Base-by-base conservation (phyloP, 2,113 vertebrate genomes). In the Puffinus mauretanicus region DNA sequence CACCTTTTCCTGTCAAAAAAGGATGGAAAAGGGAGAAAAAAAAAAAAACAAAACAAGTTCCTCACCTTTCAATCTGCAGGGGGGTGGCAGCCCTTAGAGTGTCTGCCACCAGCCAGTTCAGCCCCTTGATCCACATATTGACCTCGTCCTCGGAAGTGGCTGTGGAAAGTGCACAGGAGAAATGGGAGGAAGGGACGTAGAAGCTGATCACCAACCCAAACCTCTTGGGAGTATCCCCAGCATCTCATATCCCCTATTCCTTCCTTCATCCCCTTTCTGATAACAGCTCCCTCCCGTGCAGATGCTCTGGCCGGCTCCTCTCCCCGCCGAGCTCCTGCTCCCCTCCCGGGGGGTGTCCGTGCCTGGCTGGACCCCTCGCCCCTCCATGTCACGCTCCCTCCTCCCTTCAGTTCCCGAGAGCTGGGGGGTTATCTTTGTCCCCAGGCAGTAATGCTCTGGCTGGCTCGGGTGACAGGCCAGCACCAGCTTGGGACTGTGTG, bases 121-220 rank as follows among this genome's bases (percentile, higher is more conserved):
- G 97, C n/a, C 99, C 99, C 95, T 99, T 99, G 96, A 99, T 99
- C 99, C 99, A 99, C 99, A 99, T 99, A 62, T 97, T 98, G 98
- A 99, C 99, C 98, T 99, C 99, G 5, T 99, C 99, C 93, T 99
- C 99, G 0, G 99, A 99, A 1, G 99, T 99, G 32, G 99, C 99
- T 99, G 96, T 29, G 51, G 84, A 42, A 81, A 88, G 64, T 3
- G 17, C n/a, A 65, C 6, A 42, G 65, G 40, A 47, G 12, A 70
- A 70, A 72, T 62, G 57, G 57, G 51, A 93, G 46, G 46, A 88
- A 69, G 38, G 30, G 49, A 69, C 5, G 2, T 3, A 72, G 38
- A n/a, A 34, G 47, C 16, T 34, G 47, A 51, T 55, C 57, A 34
- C 30, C 72, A 77, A 25, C 51, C 25, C 60, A 78, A 66, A 91